Percentiles rank a stretch among this genome's conserved stretches.
Evolutionary conservation across 2,113 vertebrate genomes (phyloP).

Genomic region (Lontra canadensis): DNA sequence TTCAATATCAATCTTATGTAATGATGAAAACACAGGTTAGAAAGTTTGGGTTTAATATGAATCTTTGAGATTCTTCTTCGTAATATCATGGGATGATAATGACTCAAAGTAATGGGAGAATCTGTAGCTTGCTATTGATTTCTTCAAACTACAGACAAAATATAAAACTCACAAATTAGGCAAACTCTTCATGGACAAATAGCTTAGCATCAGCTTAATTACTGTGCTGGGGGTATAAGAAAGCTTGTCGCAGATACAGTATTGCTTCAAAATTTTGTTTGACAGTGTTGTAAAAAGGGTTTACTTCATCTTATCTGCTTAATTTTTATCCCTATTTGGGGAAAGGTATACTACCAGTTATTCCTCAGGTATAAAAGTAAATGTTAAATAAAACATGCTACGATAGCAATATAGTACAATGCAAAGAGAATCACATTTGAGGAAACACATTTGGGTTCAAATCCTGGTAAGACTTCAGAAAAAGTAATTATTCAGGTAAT

Average conservation of each 20-base stretch:
- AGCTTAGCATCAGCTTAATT: constrained; percentile 23
- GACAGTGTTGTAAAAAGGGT: neutral
- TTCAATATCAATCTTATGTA: constrained; percentile 78
- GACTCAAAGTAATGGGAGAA: constrained; percentile 38
- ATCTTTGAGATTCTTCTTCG: constrained; percentile 48
- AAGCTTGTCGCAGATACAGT: neutral
- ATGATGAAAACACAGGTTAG: constrained; percentile 75
- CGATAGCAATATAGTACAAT: neutral
- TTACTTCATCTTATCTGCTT: neutral
- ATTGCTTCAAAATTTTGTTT: constrained; percentile 52
- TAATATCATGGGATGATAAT: constrained; percentile 62
- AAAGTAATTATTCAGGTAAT: constrained; percentile 47
- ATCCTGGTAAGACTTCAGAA: neutral
- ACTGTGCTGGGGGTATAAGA: neutral
- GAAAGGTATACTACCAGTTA: neutral
- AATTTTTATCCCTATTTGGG: neutral
- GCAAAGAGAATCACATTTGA: neutral
- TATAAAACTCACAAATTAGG: constrained; percentile 27
- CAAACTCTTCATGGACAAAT: constrained; percentile 2
- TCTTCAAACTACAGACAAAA: constrained; percentile 45
- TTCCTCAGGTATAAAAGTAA: constrained; percentile 11
- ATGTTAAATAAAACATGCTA: neutral
- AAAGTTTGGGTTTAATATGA: constrained; percentile 66
- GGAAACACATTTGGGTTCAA: constrained; percentile 21
- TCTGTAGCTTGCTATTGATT: constrained; percentile 47